phyloP scores from a whole-genome alignment of 1,140 invertebrate species.

The Drosophila willistoni region DNA sequence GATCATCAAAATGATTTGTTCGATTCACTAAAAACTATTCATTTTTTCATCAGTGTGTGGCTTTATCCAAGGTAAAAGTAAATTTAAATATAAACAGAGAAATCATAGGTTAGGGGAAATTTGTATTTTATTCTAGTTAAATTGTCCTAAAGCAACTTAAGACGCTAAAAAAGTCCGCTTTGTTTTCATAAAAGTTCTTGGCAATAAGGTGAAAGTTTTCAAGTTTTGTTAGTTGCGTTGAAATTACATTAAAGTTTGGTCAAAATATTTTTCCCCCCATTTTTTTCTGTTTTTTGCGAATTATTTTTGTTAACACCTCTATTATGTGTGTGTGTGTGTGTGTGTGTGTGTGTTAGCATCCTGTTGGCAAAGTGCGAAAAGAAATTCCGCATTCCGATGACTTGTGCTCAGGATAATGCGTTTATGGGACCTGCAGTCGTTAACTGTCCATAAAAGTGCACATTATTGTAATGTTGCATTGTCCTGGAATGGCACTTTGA shows the following conservation, averaged over 20 bases:
- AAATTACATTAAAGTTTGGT: slow-evolving; percentile 4
- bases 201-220: too few relatives aligned
- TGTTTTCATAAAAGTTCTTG: too few relatives aligned
- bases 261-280: not conserved
- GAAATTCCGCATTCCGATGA: slow-evolving; percentile 50
- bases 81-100: too few relatives aligned
- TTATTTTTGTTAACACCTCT: slow-evolving; percentile 10
- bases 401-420: slow-evolving; percentile 67
- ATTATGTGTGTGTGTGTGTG: not conserved
- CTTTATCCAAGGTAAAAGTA: too few relatives aligned
- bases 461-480: slow-evolving; percentile 81
- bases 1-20: too few relatives aligned
- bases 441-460: slow-evolving; percentile 79
- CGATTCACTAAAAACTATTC: too few relatives aligned
- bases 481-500: slow-evolving; percentile 65
- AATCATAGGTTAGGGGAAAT: too few relatives aligned
- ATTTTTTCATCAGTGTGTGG: too few relatives aligned
- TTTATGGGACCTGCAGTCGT: slow-evolving; percentile 76
- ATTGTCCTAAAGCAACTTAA: too few relatives aligned
- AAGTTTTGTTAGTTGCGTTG: not conserved
- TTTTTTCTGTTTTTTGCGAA: not conserved
- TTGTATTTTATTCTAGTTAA: too few relatives aligned
- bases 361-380: slow-evolving; percentile 1
- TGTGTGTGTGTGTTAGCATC: not conserved
- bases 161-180: too few relatives aligned